phyloP scores from a whole-genome alignment of 30 jellyfish, hydroid and myxozoan genomes.

The Turritopsis rubra region DNA sequence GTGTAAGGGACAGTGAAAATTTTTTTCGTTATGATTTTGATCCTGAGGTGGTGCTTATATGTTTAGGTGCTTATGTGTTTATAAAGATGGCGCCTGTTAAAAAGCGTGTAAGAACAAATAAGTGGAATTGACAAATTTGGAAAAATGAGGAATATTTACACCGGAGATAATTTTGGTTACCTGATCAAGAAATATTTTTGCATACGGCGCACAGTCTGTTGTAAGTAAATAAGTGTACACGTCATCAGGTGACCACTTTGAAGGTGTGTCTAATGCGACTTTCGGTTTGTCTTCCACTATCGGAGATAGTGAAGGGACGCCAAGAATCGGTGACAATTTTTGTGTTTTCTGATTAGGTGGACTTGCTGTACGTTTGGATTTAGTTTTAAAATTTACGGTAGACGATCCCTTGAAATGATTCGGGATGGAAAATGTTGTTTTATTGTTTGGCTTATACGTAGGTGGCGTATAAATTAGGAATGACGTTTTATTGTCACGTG shows the following conservation, averaged over 20 bases:
- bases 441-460: background rate
- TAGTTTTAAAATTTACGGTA: background rate
- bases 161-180: conserved; percentile 38
- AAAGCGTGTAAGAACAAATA: no score
- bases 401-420: background rate
- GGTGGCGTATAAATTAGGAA: conserved; percentile 18
- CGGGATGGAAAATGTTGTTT: background rate
- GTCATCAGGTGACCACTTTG: conserved; percentile 57
- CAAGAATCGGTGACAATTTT: background rate
- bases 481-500: conserved; percentile 17
- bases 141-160: no score
- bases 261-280: conserved; percentile 3
- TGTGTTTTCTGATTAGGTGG: background rate
- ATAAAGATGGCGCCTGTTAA: no score
- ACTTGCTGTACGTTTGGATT: background rate
- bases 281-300: background rate
- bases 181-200: conserved; percentile 47
- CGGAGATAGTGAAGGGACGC: background rate
- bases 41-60: no score
- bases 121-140: no score
- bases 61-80: background rate
- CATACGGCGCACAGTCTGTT: conserved; percentile 59
- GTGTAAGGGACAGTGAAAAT: background rate
- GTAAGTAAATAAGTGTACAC: conserved; percentile 42
- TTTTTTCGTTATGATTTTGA: no score